Evolutionary conservation across 2,113 vertebrate species (phyloP), one percentile per base, ranked within the genome.

Genomic region (Microcebus jonahi): DNA sequence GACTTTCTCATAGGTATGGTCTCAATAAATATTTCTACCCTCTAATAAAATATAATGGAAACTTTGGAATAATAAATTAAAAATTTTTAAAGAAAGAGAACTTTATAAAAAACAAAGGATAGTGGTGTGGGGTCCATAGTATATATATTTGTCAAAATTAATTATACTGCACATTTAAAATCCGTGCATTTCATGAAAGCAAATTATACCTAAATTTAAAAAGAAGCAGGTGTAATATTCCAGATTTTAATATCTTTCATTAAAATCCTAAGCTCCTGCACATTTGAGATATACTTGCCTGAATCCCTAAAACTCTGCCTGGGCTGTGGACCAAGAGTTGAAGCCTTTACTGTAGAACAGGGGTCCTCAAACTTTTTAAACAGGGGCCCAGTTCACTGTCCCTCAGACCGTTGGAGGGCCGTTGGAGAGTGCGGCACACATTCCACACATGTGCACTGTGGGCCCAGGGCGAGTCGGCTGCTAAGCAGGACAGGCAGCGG

Each of bases 311-410:
- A 87, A 84, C 79, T 87, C 68, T 84, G 9, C 81, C 53, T 91
- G 12, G 34, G 11, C n/a, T 68, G 0, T 90, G 17, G 29, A 80
- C 63, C 31, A 68, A 71, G 12, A 53, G 14, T 39, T 89, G 31
- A 79, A 95, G 57, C 8, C 36, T 93, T 91, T 94, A 71, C 31
- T 97, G 42, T 89, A 93, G 71, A 96, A 63, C 63, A 45, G 45
- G 8, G 45, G 45, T 45, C 45, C 45, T 45, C 45, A 1, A 45
- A 45, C 7, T 45, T 45, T 45, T 45, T 45, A 45, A 45, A 45
- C 7, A 45, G 42, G 42, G 42, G 42, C 1, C 45, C 45, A 45
- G 45, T 45, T 45, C 45, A 8, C 45, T 45, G 45, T 45, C 45
- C 45, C 7, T 1, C 45, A 45, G 45, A 45, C 45, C 8, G 8